phyloP scores from a whole-genome alignment of 2,797 vertebrate species.

The Propithecus deckenii region DNA sequence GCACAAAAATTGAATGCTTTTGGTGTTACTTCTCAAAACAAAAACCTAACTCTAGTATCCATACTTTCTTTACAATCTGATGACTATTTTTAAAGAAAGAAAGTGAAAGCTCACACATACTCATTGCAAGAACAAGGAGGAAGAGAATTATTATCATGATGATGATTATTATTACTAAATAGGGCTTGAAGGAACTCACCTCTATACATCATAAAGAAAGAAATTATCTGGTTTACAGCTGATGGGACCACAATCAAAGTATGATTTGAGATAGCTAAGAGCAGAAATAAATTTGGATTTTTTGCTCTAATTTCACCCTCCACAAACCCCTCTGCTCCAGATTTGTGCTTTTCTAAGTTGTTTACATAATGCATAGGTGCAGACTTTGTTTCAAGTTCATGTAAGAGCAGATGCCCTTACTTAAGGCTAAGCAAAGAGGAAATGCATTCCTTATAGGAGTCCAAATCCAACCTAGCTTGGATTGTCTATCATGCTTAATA shows the following conservation, averaged over 20 bases:
- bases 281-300: conserved; percentile 52
- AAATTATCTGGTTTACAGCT: conserved; percentile 10
- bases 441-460: conserved; percentile 29
- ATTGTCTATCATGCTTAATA: not conserved
- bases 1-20: not conserved
- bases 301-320: conserved; percentile 53
- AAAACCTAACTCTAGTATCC: not conserved
- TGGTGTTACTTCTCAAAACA: not conserved
- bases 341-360: conserved; percentile 43
- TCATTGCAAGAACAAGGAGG: not conserved
- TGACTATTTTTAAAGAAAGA: conserved; percentile 4
- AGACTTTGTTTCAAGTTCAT: conserved; percentile 58
- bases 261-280: conserved; percentile 3
- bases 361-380: conserved; percentile 36
- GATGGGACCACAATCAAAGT: conserved; percentile 14
- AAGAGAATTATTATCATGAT: not conserved
- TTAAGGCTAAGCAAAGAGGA: conserved; percentile 42
- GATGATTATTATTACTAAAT: not conserved
- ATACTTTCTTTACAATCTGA: not conserved
- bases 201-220: not conserved
- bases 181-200: not conserved
- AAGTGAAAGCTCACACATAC: not conserved
- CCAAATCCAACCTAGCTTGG: not conserved
- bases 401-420: conserved; percentile 34
- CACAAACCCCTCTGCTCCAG: not conserved